These are phyloP conservation scores for Steinernema khuongi DNA, from an alignment of 1,140 invertebrate species.

Conservation along the genomic window DNA sequence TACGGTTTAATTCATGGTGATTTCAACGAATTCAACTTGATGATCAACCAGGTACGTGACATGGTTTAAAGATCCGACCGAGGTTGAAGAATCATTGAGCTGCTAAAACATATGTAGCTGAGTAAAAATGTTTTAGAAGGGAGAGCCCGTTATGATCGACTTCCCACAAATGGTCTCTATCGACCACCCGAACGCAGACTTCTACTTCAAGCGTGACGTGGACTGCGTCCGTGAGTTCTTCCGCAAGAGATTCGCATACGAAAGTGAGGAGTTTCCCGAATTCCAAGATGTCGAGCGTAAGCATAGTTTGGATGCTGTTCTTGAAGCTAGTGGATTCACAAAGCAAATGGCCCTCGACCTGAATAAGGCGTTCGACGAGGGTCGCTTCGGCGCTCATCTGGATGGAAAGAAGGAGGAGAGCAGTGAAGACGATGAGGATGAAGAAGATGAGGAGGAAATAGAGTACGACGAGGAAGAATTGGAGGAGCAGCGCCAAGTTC, in stretches of 20 bases:
- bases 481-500: slow-evolving; percentile 24
- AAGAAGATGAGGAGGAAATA: slow-evolving; percentile 46
- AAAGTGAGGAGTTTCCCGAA: slow-evolving; percentile 77
- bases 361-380: slow-evolving; percentile 58
- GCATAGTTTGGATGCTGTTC: slow-evolving; percentile 77
- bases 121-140: slow-evolving; percentile 63
- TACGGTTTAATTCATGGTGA: slow-evolving; percentile 93
- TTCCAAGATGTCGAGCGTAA: slow-evolving; percentile 76
- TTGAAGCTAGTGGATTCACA: slow-evolving; percentile 82
- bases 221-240: slow-evolving; percentile 87
- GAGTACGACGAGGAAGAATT: slow-evolving; percentile 26
- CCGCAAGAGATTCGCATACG: slow-evolving; percentile 79
- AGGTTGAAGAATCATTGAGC: too few species aligned
- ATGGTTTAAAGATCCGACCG: slow-evolving; percentile 1
- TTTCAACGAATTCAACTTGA: slow-evolving; percentile 98
- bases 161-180: slow-evolving; percentile 99
- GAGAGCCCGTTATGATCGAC: slow-evolving; percentile 84
- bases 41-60: slow-evolving; percentile 65
- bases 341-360: slow-evolving; percentile 76
- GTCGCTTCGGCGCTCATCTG: slow-evolving; percentile 45
- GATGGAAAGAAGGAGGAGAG: slow-evolving; percentile 63
- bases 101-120: background rate
- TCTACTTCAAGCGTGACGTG: slow-evolving; percentile 92
- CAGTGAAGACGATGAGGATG: slow-evolving; percentile 60
- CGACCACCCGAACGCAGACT: slow-evolving; percentile 81